phyloP scores from a whole-genome alignment of 2,113 vertebrate genomes.

The Budorcas taxicolor region DNA sequence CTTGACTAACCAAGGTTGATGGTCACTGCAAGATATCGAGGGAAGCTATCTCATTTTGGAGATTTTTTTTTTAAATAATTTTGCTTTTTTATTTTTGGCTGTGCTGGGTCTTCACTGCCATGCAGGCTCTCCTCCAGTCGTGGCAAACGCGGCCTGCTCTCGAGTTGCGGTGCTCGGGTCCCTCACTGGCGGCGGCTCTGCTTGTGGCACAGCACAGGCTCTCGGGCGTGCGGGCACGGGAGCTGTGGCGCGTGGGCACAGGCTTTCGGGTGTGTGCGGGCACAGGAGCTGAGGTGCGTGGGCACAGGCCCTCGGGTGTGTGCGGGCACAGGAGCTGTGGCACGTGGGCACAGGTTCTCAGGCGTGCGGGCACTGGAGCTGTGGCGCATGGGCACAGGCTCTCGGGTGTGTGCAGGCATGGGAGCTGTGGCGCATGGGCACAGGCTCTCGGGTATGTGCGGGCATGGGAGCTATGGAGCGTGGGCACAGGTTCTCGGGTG shows the following conservation, averaged over 20 bases:
- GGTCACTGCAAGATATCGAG: background rate
- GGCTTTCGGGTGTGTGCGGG: rapidly evolving
- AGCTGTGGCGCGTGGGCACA: rapidly evolving
- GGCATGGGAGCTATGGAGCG: rapidly evolving
- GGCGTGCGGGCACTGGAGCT: background rate
- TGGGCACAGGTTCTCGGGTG: rapidly evolving
- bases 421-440: rapidly evolving
- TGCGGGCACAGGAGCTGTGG: rapidly evolving
- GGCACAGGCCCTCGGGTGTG: rapidly evolving
- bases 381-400: background rate
- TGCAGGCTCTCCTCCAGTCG: rapidly evolving
- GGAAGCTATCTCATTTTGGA: background rate
- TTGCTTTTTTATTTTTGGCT: background rate
- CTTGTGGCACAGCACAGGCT: background rate
- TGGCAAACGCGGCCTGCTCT: background rate
- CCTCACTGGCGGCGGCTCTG: rapidly evolving
- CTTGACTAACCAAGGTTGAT: background rate
- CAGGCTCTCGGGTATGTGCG: rapidly evolving
- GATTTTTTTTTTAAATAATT: background rate
- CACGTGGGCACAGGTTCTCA: rapidly evolving
- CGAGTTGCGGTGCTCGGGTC: rapidly evolving
- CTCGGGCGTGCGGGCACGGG: rapidly evolving
- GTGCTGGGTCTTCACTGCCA: background rate
- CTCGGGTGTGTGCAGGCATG: rapidly evolving
- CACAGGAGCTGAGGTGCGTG: rapidly evolving